Evolutionary conservation across 2,797 vertebrate species (phyloP).

Genomic region (Prunella strophiata): DNA sequence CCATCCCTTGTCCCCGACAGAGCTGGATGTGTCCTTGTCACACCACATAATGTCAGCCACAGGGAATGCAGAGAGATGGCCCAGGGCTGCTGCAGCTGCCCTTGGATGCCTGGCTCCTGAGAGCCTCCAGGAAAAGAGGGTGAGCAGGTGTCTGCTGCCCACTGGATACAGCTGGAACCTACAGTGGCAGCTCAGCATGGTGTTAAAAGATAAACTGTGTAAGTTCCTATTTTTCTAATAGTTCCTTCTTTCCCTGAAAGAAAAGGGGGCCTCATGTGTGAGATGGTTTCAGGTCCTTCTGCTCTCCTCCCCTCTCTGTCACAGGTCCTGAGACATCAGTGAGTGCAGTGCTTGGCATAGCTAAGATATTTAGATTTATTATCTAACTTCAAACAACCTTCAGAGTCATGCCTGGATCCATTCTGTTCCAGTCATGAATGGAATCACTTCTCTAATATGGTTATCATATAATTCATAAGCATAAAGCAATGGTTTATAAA

Average conservation of each 20-base stretch:
- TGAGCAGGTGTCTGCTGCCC: background rate
- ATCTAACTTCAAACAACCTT: background rate
- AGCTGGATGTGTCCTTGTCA: background rate
- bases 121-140: background rate
- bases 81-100: background rate
- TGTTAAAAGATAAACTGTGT: background rate
- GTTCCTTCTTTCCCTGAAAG: background rate
- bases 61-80: background rate
- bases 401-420: background rate
- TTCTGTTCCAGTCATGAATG: background rate
- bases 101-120: background rate
- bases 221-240: background rate
- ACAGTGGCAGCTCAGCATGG: background rate
- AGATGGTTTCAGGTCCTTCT: background rate
- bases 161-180: background rate
- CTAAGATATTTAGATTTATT: background rate
- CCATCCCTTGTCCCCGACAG: accelerated
- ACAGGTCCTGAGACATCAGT: background rate
- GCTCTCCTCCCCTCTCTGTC: background rate
- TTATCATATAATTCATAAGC: background rate
- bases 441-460: background rate
- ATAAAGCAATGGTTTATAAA: background rate
- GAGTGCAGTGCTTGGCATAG: background rate
- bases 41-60: background rate
- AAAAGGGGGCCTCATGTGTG: background rate